Base-by-base conservation (phyloP, 2,888 invertebrate genomes). In the Stenchaetothrips biformis region DNA sequence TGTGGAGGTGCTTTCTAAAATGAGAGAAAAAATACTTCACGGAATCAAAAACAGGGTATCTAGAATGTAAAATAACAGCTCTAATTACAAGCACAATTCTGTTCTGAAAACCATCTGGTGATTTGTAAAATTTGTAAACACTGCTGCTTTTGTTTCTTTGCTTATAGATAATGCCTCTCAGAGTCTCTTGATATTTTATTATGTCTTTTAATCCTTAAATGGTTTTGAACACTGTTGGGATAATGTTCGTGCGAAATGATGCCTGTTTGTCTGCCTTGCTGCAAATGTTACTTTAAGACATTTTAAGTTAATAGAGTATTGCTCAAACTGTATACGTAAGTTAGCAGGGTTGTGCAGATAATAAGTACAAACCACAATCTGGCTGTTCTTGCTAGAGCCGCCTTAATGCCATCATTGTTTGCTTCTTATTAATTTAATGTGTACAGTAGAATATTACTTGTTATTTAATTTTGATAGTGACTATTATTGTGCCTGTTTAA, bases 401-500 rank as follows among this genome's bases (percentile, higher is more conserved):
- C 67, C 67, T 74, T 25, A 74, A 74, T 74, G 67, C 67, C 67
- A 74, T 74, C 67, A 21, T 74, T 74, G 67, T 74, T 74, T 74
- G 67, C 67, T 74, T 74, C 67, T 74, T 25, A 74, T 25, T 74
- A 74, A 74, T 74, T 74, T 74, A 74, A 74, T 25, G 11, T 74
- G 67, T 74, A 74, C 67, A 74, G 67, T 74, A 74, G 67, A 74
- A 11, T 74, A 25, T 74, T n/a, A 74, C 67, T 74, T 74, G 67
- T 74, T 74, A 74, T 74, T 74, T 74, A 74, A 74, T 74, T 74
- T 74, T 74, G 25, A 25, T 74, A 74, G 67, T 74, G 67, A 74
- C 25, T 74, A 74, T 74, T 74, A 53, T 74, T 25, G 67, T 25
- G 67, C 67, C 67, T 74, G 67, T 74, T 74, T 37, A 21, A 74